Conservation (phyloP, 1,140 invertebrate genomes). For the Drosophila kurseongensis region DNA sequence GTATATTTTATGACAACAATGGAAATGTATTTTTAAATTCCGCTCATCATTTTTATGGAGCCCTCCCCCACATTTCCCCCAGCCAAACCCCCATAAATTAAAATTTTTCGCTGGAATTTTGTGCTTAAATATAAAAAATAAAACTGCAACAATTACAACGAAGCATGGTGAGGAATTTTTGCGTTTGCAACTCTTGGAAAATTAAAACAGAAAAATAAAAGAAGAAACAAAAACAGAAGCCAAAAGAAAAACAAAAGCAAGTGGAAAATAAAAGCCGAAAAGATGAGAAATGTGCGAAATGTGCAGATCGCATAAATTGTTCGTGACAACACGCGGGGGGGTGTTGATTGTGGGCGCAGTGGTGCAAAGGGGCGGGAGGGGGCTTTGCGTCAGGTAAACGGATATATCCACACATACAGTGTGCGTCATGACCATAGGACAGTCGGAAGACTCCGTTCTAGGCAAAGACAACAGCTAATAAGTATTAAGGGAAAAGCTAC, state of each 20-base stretch:
- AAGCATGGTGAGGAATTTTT: slow-evolving; percentile 1
- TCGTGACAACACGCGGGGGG: slow-evolving; percentile 52
- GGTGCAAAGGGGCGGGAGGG: background rate
- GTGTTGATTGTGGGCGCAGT: slow-evolving; percentile 1
- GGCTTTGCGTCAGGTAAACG: slow-evolving; percentile 61
- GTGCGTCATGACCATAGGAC: background rate
- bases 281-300: slow-evolving; percentile 71
- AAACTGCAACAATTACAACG: background rate
- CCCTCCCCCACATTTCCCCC: background rate
- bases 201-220: background rate
- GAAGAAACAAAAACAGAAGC: background rate
- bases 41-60: slow-evolving; percentile 2
- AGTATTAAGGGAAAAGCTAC: too few species aligned
- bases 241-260: slow-evolving; percentile 7
- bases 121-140: slow-evolving; percentile 4
- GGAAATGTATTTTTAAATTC: slow-evolving; percentile 31
- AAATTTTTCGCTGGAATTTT: slow-evolving; percentile 28
- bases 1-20: slow-evolving; percentile 26
- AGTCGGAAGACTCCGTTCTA: too few species aligned
- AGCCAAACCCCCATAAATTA: background rate
- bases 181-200: slow-evolving; percentile 2
- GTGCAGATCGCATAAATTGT: slow-evolving; percentile 62
- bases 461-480: too few species aligned
- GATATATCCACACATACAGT: slow-evolving; percentile 25
- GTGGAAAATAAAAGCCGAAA: slow-evolving; percentile 40